phyloP scores from a whole-genome alignment of 1,140 invertebrate genomes.

The Dendrolimus kikuchii region DNA sequence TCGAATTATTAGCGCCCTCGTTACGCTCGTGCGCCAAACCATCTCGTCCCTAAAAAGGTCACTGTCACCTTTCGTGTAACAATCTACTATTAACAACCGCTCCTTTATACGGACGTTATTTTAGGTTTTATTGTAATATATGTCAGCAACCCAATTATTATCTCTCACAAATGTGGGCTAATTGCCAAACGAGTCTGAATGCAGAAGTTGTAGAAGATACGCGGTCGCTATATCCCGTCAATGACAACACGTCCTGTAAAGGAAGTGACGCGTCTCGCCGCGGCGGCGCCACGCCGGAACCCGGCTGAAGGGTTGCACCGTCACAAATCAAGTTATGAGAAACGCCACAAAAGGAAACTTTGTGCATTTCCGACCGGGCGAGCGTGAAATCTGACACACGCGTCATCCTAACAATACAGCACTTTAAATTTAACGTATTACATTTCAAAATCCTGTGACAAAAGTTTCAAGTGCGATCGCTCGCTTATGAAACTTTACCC shows the following conservation, averaged over 20 bases:
- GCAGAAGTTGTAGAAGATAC: too few relatives aligned
- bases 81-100: too few relatives aligned
- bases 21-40: too few relatives aligned
- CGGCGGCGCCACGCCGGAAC: constrained; percentile 56
- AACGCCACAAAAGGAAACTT: constrained; percentile 71
- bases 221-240: constrained; percentile 8
- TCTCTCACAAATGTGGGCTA: too few relatives aligned
- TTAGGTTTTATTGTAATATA: too few relatives aligned
- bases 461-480: constrained; percentile 6
- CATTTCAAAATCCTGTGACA: constrained; percentile 5
- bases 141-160: too few relatives aligned
- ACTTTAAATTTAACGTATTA: constrained; percentile 30
- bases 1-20: too few relatives aligned
- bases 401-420: constrained; percentile 28
- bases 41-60: too few relatives aligned
- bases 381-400: constrained; percentile 53
- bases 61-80: too few relatives aligned
- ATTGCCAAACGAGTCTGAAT: too few relatives aligned
- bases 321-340: constrained; percentile 70
- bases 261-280: constrained; percentile 60
- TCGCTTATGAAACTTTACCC: constrained; percentile 20
- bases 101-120: too few relatives aligned
- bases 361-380: constrained; percentile 61
- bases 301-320: constrained; percentile 62
- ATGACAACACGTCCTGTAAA: constrained; percentile 8